Percentiles rank a stretch among this genome's conserved stretches.
phyloP scores from a whole-genome alignment of 1,140 invertebrate genomes.

The Protaetia brevitarsis region DNA sequence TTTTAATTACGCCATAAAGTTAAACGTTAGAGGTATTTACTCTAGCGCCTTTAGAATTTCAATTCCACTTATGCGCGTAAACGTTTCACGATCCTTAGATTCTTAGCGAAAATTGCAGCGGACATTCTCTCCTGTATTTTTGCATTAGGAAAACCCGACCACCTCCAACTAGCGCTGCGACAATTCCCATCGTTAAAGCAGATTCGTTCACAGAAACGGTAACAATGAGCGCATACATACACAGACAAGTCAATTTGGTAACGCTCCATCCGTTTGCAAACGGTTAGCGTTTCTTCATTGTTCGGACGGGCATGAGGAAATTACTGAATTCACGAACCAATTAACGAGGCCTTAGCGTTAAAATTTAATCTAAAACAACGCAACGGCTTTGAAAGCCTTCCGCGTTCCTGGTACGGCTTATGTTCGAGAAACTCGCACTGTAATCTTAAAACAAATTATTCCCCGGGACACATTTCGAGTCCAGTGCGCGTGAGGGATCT shows the following conservation, averaged over 20 bases:
- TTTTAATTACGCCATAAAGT: too few relatives aligned
- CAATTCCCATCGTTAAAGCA: background rate
- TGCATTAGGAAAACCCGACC: too few relatives aligned
- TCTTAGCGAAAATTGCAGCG: too few relatives aligned
- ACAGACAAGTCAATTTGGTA: background rate
- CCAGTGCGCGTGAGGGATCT: too few relatives aligned
- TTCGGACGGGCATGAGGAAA: background rate
- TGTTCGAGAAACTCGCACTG: background rate
- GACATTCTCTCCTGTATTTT: too few relatives aligned
- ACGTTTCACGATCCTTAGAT: too few relatives aligned
- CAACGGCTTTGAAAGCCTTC: background rate
- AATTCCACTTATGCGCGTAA: too few relatives aligned
- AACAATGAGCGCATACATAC: too few relatives aligned
- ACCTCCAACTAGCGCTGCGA: too few relatives aligned
- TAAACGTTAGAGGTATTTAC: too few relatives aligned
- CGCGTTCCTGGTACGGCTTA: background rate
- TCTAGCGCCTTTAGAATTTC: too few relatives aligned
- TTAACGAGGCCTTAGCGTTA: background rate
- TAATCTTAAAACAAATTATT: background rate
- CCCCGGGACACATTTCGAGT: too few relatives aligned
- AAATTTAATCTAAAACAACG: slow-evolving; percentile 15
- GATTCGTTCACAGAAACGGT: slow-evolving; percentile 3
- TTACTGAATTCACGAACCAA: slow-evolving; percentile 13
- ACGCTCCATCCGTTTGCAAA: slow-evolving; percentile 14
- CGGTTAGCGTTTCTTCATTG: slow-evolving; percentile 4